phyloP scores from a whole-genome alignment of 2,888 invertebrate species.

The Nephrotoma guestfalica region DNA sequence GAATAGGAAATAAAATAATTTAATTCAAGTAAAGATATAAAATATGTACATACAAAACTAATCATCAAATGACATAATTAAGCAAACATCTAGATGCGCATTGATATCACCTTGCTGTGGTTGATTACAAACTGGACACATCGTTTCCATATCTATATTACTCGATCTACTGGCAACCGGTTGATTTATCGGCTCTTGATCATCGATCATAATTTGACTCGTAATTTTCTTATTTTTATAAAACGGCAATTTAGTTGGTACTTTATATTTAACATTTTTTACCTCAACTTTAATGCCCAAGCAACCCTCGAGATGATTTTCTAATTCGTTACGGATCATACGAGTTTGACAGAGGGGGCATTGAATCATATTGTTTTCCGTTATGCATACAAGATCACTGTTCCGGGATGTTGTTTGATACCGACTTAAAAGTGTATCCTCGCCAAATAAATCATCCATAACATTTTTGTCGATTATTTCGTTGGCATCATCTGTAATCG shows the following conservation, averaged over 20 bases:
- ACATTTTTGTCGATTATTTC: conserved; percentile 24
- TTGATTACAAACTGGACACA: conserved; percentile 26
- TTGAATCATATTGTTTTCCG: conserved; percentile 23
- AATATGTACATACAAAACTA: background rate
- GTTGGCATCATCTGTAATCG: conserved; percentile 12
- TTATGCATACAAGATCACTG: conserved; percentile 4
- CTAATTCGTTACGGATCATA: conserved; percentile 22
- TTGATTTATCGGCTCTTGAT: background rate
- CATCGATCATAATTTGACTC: background rate
- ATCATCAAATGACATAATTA: conserved; percentile 1
- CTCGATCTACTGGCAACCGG: background rate
- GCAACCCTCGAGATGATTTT: conserved; percentile 29
- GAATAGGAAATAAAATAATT: background rate
- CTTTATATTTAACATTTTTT: conserved; percentile 9
- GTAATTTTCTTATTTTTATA: background rate
- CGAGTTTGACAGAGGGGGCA: conserved; percentile 29
- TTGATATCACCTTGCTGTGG: conserved; percentile 21
- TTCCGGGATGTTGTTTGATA: conserved; percentile 22
- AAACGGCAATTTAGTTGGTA: background rate
- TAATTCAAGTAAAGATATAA: background rate
- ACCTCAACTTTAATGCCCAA: conserved; percentile 22
- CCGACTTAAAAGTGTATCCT: conserved; percentile 23
- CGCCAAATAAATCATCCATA: conserved; percentile 26
- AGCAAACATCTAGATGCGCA: conserved; percentile 23
- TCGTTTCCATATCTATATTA: conserved; percentile 9